Base-by-base conservation (phyloP, 2,797 vertebrate species). In the Lepus oiostolus region DNA sequence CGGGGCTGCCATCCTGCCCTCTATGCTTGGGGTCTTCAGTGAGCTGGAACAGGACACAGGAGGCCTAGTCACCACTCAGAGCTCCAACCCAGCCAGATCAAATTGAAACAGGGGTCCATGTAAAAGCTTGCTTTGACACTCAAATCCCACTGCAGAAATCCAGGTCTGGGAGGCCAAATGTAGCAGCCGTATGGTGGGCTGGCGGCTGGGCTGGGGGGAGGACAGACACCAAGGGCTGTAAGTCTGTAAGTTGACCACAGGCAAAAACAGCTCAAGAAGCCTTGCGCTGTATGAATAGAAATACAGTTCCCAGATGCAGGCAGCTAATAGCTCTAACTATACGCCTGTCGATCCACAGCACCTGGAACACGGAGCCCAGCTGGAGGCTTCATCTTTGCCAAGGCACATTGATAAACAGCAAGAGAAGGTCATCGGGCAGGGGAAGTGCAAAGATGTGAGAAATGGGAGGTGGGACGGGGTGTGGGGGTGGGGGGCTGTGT, bases 251-350 rank as follows among this genome's bases (percentile, higher is more conserved):
- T 58, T 91, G 94, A 96, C 91, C 85, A 93, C 95, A 97, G 47
- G 50, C 35, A 92, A 93, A 88, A 90, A 92, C 96, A 91, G 22
- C 93, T 91, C 94, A 95, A 95, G 96, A 96, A 97, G 95, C 85
- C 22, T 71, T 11, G 12, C 75, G 74, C 89, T 94, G 65, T 89
- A 82, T 95, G 87, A 87, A 88, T 94, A 93, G 93, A 96, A 93
- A 95, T 84, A 77, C 65, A 95, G 89, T 90, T 96, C 83, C 85
- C 92, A 95, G 94, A 95, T 82, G 47, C 86, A 83, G 74, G n/a
- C 60, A 95, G 68, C 63, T 90, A 95, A 96, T 75, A 96, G 89
- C 32, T 85, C 80, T 86, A 89, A 47, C 80, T 91, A 28, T 93
- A 87, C 60, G 90, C 32, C 70, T 16, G 38, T 81, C 63, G 70